Conservation (phyloP, 2,888 invertebrate species). For the Cylloceria caligata region DNA sequence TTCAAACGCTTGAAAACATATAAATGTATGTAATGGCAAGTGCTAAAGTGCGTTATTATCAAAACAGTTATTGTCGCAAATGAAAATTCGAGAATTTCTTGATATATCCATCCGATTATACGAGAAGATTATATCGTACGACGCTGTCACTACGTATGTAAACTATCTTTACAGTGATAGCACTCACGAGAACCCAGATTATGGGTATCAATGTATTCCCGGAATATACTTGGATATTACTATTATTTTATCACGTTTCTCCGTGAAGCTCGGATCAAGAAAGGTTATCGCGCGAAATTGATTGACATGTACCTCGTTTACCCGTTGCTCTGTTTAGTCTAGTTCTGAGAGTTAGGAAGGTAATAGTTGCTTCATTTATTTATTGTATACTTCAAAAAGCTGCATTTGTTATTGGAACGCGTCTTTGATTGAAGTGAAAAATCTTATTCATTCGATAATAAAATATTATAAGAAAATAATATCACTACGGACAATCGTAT, state of each 20-base stretch:
- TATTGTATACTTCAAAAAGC: no score
- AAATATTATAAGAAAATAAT: slow-evolving; percentile 2
- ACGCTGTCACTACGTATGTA: not conserved
- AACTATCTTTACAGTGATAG: not conserved
- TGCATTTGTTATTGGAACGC: not conserved
- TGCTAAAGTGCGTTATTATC: not conserved
- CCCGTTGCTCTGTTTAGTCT: no score
- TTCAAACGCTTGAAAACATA: not conserved
- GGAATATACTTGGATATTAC: slow-evolving; percentile 6
- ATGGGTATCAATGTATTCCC: slow-evolving; percentile 7
- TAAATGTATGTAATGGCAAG: not conserved
- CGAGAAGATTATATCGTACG: slow-evolving; percentile 4
- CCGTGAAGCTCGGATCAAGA: slow-evolving; percentile 1
- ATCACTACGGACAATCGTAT: slow-evolving; percentile 16
- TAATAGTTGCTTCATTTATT: not conserved
- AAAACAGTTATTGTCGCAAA: not conserved
- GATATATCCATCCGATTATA: not conserved
- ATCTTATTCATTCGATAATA: not conserved
- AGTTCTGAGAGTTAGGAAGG: no score
- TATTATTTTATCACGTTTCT: not conserved
- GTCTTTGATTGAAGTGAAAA: not conserved
- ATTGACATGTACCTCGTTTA: no score
- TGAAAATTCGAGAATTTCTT: not conserved
- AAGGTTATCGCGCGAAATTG: slow-evolving; percentile 6
- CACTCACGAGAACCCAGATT: not conserved